These are phyloP conservation scores for Stenolophus ochropezus DNA, from an alignment of 2,888 invertebrate genomes.

Conservation along the genomic window DNA sequence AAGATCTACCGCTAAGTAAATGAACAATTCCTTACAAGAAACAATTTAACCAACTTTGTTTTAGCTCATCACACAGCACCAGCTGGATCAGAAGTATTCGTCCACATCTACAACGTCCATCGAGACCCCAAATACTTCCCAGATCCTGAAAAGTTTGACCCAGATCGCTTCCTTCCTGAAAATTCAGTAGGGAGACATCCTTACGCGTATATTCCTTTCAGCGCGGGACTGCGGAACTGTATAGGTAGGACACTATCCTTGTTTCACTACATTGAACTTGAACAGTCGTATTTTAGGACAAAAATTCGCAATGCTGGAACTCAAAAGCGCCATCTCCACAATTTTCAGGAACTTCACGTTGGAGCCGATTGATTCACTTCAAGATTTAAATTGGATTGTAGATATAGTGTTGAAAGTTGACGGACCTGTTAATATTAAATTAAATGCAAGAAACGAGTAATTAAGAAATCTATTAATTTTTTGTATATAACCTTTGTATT, in stretches of 20 bases:
- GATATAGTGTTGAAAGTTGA: constrained; percentile 74
- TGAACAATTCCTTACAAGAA: too few relatives aligned
- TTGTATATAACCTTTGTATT: too few relatives aligned
- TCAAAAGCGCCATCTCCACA: constrained; percentile 76
- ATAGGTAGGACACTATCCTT: constrained; percentile 74
- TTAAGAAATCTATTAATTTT: too few relatives aligned
- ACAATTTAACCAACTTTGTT: too few relatives aligned
- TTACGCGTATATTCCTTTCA: constrained; percentile 80
- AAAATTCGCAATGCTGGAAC: constrained; percentile 63
- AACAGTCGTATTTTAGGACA: not conserved
- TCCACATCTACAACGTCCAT: constrained; percentile 80
- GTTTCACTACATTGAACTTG: not conserved
- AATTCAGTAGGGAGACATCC: constrained; percentile 76
- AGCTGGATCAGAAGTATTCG: constrained; percentile 73
- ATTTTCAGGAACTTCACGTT: constrained; percentile 76
- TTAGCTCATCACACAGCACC: constrained; percentile 75
- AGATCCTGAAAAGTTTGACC: constrained; percentile 80
- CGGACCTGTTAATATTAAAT: constrained; percentile 71
- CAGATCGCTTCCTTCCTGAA: constrained; percentile 82
- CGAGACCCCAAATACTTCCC: constrained; percentile 79
- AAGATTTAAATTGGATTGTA: constrained; percentile 71
- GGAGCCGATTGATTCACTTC: constrained; percentile 72
- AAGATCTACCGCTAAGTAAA: constrained; percentile 69
- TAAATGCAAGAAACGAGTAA: constrained; percentile 46
- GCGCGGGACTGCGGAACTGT: constrained; percentile 82